Evolutionary conservation across 2,113 vertebrate species (phyloP).

Genomic region (Indri indri): DNA sequence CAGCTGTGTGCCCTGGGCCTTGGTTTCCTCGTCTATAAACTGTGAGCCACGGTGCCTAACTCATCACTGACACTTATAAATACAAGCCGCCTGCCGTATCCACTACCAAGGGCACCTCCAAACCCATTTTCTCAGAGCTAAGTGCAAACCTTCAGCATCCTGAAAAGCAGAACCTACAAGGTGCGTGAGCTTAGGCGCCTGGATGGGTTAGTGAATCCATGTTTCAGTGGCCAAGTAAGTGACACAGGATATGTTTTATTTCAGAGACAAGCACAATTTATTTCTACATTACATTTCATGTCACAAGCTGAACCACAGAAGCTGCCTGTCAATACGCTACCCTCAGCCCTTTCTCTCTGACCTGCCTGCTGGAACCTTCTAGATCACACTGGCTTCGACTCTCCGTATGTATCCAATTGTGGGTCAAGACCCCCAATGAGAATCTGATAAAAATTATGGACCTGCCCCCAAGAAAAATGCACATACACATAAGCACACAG

Average conservation of each 20-base stretch:
- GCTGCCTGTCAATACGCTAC: constrained; percentile 69
- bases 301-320: constrained; percentile 67
- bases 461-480: constrained; percentile 19
- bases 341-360: constrained; percentile 55
- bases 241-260: constrained; percentile 62
- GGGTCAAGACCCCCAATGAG: not conserved
- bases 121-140: not conserved
- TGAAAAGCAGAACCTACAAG: not conserved
- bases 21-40: not conserved
- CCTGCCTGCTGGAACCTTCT: not conserved
- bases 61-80: not conserved
- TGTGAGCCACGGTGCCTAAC: not conserved
- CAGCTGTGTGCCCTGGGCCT: not conserved
- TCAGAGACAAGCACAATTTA: constrained; percentile 77
- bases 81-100: not conserved
- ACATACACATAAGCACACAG: constrained; percentile 46
- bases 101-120: not conserved
- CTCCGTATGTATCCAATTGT: not conserved
- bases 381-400: not conserved
- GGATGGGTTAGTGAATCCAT: constrained; percentile 46
- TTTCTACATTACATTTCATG: constrained; percentile 57
- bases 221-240: constrained; percentile 62
- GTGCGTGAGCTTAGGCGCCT: not conserved
- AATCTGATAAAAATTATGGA: not conserved
- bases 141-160: constrained; percentile 21